Evolutionary conservation across 2,888 invertebrate species (phyloP), one percentile per base, ranked within the genome.

Genomic region (Cheilosia scutellata): DNA sequence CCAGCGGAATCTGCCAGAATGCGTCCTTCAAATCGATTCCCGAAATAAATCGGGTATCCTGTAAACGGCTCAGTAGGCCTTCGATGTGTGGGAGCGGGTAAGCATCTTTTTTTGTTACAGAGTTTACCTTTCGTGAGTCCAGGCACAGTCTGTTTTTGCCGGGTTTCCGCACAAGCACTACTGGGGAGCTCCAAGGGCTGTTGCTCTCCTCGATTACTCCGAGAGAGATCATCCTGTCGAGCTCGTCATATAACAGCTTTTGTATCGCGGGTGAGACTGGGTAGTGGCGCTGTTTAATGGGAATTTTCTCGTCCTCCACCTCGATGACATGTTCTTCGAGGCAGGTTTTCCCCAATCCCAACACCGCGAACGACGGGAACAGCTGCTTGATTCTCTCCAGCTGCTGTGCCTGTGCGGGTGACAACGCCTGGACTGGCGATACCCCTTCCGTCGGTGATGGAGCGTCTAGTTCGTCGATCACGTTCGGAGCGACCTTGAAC

Each of bases 201-300:
- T 37, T 37, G 11, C 37, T 37, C 37, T 37, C 37, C 4, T 37
- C 11, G 3, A 37, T 37, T 0, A 37, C 37, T 11, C 37, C 37
- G 11, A 37, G 37, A 0, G 37, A 37, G 37, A 37, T 11, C 58
- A 71, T 58, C 33, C 70, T 16, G n/a, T 71, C 71, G 9, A 71
- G 49, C 33, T 71, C 71, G 5, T 58, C 71, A 11, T 60, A 71
- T 31, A 60, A 5, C 2, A 71, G 49, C 49, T 71, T 71, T 27
- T 71, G 71, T 16, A 71, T 25, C 3, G n/a, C 58, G 13, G 49
- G 71, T 20, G 47, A 51, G 27, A 71, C 40, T 37, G 71, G 71
- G 16, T 71, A 71, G 7, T 71, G 47, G 11, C 58, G 31, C n/a
- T 60, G 57, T 7, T 60, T 51, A 2, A 60, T 60, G 27, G 60